A percentile compares a stretch with the other conserved stretches of the same genome.
Conservation (phyloP, 2,888 invertebrate genomes). For the Adelognathus sp. region DNA sequence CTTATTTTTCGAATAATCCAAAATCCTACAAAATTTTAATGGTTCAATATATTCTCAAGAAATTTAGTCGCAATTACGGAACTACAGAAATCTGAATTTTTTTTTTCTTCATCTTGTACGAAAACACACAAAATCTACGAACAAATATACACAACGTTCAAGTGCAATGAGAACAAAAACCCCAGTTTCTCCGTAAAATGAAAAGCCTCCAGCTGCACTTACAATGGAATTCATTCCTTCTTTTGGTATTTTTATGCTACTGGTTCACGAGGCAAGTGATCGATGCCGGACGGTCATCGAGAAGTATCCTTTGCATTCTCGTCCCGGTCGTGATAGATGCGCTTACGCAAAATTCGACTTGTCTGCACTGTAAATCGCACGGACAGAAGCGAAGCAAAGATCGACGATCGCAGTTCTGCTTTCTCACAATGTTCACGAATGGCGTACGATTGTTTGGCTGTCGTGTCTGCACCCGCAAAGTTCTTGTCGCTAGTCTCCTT, state of each 20-base stretch:
- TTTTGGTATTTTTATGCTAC: neutral
- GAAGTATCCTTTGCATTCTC: neutral
- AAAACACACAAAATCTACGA: too few species aligned
- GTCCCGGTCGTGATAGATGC: slow-evolving; percentile 33
- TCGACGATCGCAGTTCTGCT: slow-evolving; percentile 23
- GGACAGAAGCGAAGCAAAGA: slow-evolving; percentile 34
- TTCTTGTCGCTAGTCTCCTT: neutral
- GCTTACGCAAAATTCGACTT: slow-evolving; percentile 28
- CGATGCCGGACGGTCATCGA: slow-evolving; percentile 7
- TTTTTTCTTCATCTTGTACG: too few species aligned
- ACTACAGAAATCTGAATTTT: too few species aligned
- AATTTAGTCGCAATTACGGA: too few species aligned
- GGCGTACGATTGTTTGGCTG: neutral
- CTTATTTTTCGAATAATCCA: too few species aligned
- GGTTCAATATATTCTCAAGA: too few species aligned
- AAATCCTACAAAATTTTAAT: too few species aligned
- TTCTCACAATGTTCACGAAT: neutral
- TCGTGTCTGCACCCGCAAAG: neutral
- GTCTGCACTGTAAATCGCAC: slow-evolving; percentile 35
- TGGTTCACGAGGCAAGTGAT: neutral
- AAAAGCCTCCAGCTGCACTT: neutral
- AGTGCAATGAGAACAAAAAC: neutral
- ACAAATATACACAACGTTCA: neutral
- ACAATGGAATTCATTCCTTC: neutral
- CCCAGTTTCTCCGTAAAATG: neutral